A percentile compares a stretch with the other conserved stretches of the same genome.
Conservation (phyloP, 2,113 vertebrate species). For the Dipodomys merriami region DNA sequence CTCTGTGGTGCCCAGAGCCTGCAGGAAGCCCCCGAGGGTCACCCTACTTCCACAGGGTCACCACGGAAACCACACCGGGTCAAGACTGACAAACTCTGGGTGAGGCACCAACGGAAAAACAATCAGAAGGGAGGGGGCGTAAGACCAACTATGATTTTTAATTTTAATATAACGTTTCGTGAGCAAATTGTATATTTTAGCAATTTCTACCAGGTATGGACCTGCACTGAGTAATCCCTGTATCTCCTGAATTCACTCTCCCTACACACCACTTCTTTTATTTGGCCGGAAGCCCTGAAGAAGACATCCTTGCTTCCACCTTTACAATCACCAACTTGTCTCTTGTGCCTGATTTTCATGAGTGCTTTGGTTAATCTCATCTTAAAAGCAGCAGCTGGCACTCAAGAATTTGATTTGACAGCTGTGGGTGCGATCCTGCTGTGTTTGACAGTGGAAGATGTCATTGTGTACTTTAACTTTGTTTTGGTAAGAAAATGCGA, state of each 20-base stretch:
- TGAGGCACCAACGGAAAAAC: no score
- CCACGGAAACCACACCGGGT: no score
- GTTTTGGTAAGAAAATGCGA: background rate
- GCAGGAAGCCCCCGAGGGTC: no score
- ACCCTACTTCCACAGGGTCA: no score
- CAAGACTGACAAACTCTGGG: no score
- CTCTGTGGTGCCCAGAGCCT: no score
- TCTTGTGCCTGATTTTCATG: background rate
- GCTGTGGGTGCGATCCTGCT: background rate
- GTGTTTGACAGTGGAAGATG: background rate
- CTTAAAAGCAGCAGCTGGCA: background rate
- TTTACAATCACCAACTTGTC: background rate
- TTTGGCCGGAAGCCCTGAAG: background rate
- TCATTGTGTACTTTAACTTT: background rate
- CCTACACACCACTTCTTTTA: background rate
- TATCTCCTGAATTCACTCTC: no score
- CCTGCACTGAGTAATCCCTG: background rate
- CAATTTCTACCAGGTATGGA: slow-evolving; percentile 5
- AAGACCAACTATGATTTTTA: no score
- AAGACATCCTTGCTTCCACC: background rate
- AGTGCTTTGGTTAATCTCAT: background rate
- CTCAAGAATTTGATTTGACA: background rate
- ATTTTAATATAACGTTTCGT: background rate
- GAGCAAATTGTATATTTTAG: slow-evolving; percentile 33
- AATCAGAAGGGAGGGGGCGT: no score